Percentiles rank a stretch among this genome's conserved stretches.
Conservation (phyloP, 2,888 invertebrate genomes). For the Leptopilina syphax region DNA sequence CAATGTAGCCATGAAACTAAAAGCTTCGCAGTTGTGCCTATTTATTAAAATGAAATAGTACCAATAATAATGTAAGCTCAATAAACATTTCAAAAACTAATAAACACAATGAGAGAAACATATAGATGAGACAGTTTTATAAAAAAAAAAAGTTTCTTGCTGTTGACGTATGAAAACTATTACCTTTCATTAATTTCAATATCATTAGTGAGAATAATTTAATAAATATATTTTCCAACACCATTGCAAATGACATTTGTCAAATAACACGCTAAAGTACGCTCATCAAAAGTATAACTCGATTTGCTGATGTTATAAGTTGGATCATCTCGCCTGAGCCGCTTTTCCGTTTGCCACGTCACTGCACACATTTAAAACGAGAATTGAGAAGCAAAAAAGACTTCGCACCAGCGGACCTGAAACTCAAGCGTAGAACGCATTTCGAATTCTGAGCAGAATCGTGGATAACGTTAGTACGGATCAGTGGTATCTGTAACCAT, state of each 20-base stretch:
- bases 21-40: not conserved
- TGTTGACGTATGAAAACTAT: no score
- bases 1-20: conserved; percentile 2
- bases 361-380: conserved; percentile 36
- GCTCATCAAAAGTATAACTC: conserved; percentile 2
- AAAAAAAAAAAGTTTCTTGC: no score
- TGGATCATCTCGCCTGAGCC: conserved; percentile 5
- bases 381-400: conserved; percentile 33
- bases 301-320: conserved; percentile 11
- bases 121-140: no score
- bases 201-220: not conserved
- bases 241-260: not conserved
- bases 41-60: not conserved
- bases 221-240: not conserved
- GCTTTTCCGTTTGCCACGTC: conserved; percentile 16
- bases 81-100: not conserved
- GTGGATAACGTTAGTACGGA: conserved; percentile 61
- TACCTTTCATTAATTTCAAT: not conserved
- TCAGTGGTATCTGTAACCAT: conserved; percentile 65
- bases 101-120: not conserved
- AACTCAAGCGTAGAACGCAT: conserved; percentile 46
- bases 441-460: conserved; percentile 60
- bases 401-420: conserved; percentile 6
- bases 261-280: conserved; percentile 1
- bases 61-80: not conserved